Evolutionary conservation across 2,888 invertebrate species (phyloP), one percentile per base, ranked within the genome.

Genomic region (Brachyptera risi): DNA sequence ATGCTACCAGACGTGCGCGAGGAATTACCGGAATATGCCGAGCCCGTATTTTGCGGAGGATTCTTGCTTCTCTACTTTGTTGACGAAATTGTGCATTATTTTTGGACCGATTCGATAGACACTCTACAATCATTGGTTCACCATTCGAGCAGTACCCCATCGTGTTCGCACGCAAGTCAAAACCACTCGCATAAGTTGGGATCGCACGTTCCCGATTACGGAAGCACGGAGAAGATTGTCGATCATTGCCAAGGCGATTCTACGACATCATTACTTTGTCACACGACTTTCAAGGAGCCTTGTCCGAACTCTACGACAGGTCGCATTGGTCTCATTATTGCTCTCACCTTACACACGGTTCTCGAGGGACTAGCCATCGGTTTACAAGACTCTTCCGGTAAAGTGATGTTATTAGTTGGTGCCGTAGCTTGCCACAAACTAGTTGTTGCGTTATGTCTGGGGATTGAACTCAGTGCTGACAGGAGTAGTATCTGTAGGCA

Each of bases 361-460:
- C 76, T 92, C 65, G 92, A 92, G 72, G 92, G 92, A 1, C 72
- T 92, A 57, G 90, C 91, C 0, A 87, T 92, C 68, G 92, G 92
- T 0, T 75, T 92, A 37, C 90, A 91, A 72, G 79, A 79, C 59
- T 78, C 80, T 13, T 71, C 83, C 13, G 74, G 81, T 1, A 83
- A 84, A 78, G 89, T 88, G 71, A 74, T 87, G 1, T 77, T 86
- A 17, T 76, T 85, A 4, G 76, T 85, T 9, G 84, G 79, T 15
- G 90, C 87, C 5, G 87, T 92, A 1, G 83, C 87, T 0, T 85
- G 87, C 2, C 91, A 92, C 76, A 92, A 92, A 75, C 82, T 86
- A 67, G 89, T 91, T 15, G 88, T 92, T 58, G 86, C 87, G 0
- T 90, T 92, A 74, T 91, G 90, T 68, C 78, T 92, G 50, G 91